Conservation (phyloP, 2,888 invertebrate genomes). For the Coecobrya sp. region DNA sequence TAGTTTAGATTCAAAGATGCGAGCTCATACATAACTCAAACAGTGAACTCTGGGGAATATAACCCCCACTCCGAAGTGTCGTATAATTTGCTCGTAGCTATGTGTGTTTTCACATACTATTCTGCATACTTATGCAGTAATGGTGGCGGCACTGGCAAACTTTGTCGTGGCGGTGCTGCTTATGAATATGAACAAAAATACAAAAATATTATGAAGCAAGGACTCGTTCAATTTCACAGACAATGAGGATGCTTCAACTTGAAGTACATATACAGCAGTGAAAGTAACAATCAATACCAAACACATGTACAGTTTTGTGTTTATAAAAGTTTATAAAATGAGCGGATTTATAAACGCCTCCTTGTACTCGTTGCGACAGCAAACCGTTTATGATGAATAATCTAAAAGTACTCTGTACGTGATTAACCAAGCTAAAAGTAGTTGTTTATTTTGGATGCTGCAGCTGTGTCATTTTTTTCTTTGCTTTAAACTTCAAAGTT, state of each 20-base stretch:
- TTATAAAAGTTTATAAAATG: not conserved
- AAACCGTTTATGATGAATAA: not conserved
- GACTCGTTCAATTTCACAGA: conserved; percentile 43
- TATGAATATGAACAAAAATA: conserved; percentile 27
- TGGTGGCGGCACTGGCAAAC: not conserved
- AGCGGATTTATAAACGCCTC: not conserved
- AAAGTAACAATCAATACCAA: conserved; percentile 24
- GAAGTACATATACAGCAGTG: not conserved
- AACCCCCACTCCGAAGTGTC: conserved; percentile 23
- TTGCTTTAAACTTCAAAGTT: not conserved
- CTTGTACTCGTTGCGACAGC: not conserved
- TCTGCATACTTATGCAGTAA: conserved; percentile 22
- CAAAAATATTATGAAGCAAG: conserved; percentile 9
- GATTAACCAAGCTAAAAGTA: not conserved
- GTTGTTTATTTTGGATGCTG: not conserved
- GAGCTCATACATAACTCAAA: conserved; percentile 71
- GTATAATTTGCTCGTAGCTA: conserved; percentile 27
- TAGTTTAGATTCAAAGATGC: conserved; percentile 76
- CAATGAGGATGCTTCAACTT: not conserved
- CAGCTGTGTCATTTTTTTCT: not conserved
- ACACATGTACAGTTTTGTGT: not conserved
- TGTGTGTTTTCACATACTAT: conserved; percentile 36
- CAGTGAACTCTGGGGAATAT: conserved; percentile 69
- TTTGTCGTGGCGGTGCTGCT: conserved; percentile 17
- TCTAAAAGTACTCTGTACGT: not conserved